These are phyloP conservation scores for Listronotus oregonensis DNA, from an alignment of 1,140 invertebrate species.

Conservation along the genomic window DNA sequence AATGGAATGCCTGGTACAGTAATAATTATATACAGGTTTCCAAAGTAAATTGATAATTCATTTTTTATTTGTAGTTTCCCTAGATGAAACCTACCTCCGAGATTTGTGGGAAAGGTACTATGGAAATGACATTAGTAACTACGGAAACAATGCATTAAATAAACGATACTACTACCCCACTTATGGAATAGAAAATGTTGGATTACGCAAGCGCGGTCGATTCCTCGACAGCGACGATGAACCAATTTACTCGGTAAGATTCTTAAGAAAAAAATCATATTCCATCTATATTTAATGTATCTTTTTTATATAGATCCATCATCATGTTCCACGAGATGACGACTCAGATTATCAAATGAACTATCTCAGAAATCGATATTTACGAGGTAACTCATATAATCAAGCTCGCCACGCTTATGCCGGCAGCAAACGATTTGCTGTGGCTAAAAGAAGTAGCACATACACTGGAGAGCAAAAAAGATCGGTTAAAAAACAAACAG, in stretches of 20 bases:
- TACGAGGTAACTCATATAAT: slow-evolving; percentile 28
- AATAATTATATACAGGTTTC: background rate
- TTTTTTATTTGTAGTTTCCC: slow-evolving; percentile 2
- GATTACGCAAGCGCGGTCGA: slow-evolving; percentile 45
- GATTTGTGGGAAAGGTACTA: slow-evolving; percentile 58
- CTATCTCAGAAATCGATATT: slow-evolving; percentile 28
- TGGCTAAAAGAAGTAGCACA: slow-evolving; percentile 65
- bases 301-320: slow-evolving; percentile 24
- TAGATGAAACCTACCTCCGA: slow-evolving; percentile 39
- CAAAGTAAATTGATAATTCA: slow-evolving; percentile 12
- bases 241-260: slow-evolving; percentile 22
- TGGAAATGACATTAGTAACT: slow-evolving; percentile 21
- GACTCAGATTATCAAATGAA: slow-evolving; percentile 27
- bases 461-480: slow-evolving; percentile 47
- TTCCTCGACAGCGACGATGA: slow-evolving; percentile 35
- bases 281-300: too few relatives aligned
- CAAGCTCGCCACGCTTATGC: slow-evolving; percentile 21
- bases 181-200: slow-evolving; percentile 48
- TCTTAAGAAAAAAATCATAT: too few relatives aligned
- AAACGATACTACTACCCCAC: slow-evolving; percentile 39
- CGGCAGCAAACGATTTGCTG: slow-evolving; percentile 63
- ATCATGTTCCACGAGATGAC: slow-evolving; percentile 30
- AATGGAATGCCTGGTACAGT: slow-evolving; percentile 45
- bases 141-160: slow-evolving; percentile 3
- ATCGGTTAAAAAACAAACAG: slow-evolving; percentile 48